Evolutionary conservation across 1,140 invertebrate genomes (phyloP).

Genomic region (Lasaia peninsularis): DNA sequence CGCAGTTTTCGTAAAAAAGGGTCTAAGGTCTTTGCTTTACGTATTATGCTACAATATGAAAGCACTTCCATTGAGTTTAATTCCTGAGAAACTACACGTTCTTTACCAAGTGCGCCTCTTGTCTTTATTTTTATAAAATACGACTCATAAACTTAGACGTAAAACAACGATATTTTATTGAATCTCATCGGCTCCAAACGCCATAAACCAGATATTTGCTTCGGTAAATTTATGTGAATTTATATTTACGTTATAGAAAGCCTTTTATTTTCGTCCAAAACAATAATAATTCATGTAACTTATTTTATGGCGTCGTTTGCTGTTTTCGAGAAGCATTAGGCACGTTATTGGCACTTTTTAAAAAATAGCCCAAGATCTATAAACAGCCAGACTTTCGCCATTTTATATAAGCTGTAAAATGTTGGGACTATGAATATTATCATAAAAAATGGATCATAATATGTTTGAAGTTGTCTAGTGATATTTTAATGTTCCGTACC

Average conservation of each 20-base stretch:
- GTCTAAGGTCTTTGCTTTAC: neutral
- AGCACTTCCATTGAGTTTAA: neutral
- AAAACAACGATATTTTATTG: conserved; percentile 47
- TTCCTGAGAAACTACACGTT: neutral
- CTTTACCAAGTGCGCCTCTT: conserved; percentile 1
- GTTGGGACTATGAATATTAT: too few relatives aligned
- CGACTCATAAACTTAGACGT: conserved; percentile 44
- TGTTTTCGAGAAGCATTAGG: neutral
- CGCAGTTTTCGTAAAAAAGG: neutral
- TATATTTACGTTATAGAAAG: conserved; percentile 33
- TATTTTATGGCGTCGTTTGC: neutral
- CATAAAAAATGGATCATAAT: too few relatives aligned
- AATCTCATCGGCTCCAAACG: conserved; percentile 31
- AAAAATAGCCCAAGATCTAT: too few relatives aligned
- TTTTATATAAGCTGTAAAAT: too few relatives aligned
- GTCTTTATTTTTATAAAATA: conserved; percentile 40
- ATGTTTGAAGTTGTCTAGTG: too few relatives aligned
- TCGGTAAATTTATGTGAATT: conserved; percentile 42
- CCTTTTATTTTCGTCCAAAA: conserved; percentile 1
- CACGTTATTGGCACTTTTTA: neutral
- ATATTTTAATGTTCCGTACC: too few relatives aligned
- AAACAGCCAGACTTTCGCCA: too few relatives aligned
- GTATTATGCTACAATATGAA: neutral
- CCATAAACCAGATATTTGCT: conserved; percentile 42
- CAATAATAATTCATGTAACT: neutral